phyloP scores from a whole-genome alignment of 2,113 vertebrate genomes.

The Myrmecobius fasciatus region DNA sequence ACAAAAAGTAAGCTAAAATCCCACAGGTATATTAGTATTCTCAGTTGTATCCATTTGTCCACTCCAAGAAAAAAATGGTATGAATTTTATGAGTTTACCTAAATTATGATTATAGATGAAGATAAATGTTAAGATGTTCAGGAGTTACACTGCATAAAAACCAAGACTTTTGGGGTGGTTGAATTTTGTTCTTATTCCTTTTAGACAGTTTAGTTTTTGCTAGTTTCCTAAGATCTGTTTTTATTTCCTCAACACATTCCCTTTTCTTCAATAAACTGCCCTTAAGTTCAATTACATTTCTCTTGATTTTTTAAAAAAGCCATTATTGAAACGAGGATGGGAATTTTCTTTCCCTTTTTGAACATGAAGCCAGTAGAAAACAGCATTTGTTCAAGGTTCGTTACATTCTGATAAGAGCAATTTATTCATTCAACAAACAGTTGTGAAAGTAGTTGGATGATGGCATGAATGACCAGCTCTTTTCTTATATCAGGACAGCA shows the following conservation, averaged over 20 bases:
- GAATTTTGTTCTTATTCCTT: conserved; percentile 5
- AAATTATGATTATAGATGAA: background rate
- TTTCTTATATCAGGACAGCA: conserved; percentile 62
- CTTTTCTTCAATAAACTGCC: conserved; percentile 38
- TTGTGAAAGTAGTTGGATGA: conserved; percentile 54
- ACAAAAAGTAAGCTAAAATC: conserved; percentile 13
- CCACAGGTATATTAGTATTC: conserved; percentile 36
- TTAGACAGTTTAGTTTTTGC: conserved; percentile 28
- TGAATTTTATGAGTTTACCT: conserved; percentile 41
- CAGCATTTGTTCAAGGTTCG: conserved; percentile 70
- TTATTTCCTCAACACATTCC: conserved; percentile 45
- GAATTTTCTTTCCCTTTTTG: background rate
- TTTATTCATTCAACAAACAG: conserved; percentile 66
- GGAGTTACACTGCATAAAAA: conserved; percentile 10
- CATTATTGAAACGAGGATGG: conserved; percentile 4
- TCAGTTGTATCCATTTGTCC: conserved; percentile 41
- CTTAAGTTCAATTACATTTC: conserved; percentile 43
- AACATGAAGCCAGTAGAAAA: conserved; percentile 40
- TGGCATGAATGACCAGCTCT: conserved; percentile 41
- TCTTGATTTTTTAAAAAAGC: conserved; percentile 25
- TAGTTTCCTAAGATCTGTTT: conserved; percentile 28
- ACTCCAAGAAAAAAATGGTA: conserved; percentile 33
- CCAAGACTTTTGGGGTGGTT: conserved; percentile 16
- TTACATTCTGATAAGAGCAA: conserved; percentile 71
- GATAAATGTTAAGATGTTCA: conserved; percentile 42